Percentiles rank a stretch among this genome's conserved stretches.
phyloP scores from a whole-genome alignment of 2,113 vertebrate species.

The Sakesphorus luctuosus region DNA sequence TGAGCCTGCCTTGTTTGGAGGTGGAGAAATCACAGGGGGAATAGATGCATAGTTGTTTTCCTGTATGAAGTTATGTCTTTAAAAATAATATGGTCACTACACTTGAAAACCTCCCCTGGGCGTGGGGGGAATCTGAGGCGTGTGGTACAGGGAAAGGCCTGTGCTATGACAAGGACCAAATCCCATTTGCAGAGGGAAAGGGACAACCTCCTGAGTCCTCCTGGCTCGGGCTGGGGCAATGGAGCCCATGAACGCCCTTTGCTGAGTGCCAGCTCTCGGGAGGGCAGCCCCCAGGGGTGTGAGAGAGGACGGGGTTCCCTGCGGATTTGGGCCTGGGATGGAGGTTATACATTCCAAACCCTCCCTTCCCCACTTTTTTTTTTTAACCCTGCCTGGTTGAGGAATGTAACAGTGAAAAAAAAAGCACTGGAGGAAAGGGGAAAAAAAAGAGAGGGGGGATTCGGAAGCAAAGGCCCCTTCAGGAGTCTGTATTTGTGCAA shows the following conservation, averaged over 20 bases:
- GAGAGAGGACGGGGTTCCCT: background rate
- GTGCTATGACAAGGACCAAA: background rate
- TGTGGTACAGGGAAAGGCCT: background rate
- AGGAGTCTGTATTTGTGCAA: conserved; percentile 70
- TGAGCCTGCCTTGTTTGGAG: conserved; percentile 20
- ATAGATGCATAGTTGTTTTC: background rate
- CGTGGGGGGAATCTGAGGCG: background rate
- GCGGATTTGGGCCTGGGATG: conserved; percentile 23
- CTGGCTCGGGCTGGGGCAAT: background rate
- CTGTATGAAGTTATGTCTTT: background rate
- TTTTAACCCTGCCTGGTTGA: conserved; percentile 12
- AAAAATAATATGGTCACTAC: background rate
- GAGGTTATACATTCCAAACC: conserved; percentile 63
- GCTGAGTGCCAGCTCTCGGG: background rate
- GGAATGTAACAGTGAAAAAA: conserved; percentile 22
- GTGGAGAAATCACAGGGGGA: background rate
- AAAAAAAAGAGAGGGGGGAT: background rate
- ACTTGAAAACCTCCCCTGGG: background rate
- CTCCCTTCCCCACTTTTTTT: conserved; percentile 16
- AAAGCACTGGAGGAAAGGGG: background rate
- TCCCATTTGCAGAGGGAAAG: background rate
- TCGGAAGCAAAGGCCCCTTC: conserved; percentile 71
- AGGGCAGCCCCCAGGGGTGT: background rate
- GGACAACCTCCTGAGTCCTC: background rate
- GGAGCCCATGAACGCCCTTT: background rate